Conservation (phyloP, 1,140 invertebrate genomes). For the Saccostrea cuccullata region DNA sequence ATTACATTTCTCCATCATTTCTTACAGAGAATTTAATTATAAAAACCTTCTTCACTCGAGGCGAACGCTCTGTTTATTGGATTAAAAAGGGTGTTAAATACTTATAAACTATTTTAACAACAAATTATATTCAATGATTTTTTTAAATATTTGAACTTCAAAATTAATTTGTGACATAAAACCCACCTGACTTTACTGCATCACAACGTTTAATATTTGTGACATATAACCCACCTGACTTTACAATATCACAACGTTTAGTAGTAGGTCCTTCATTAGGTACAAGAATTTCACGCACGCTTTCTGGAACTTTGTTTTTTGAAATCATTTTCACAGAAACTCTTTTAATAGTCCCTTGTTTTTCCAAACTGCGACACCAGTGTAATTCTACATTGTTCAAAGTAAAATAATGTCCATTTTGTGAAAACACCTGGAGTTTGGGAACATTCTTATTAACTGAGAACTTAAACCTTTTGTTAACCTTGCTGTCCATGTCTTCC, state of each 20-base stretch:
- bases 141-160: no score
- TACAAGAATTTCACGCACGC: constrained; percentile 69
- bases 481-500: background rate
- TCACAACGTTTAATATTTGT: no score
- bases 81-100: no score
- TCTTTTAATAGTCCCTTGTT: constrained; percentile 68
- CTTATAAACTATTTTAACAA: no score
- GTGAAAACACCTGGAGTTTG: constrained; percentile 77
- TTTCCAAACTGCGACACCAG: constrained; percentile 73
- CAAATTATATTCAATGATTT: no score
- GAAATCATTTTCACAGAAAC: constrained; percentile 75
- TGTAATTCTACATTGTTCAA: constrained; percentile 76
- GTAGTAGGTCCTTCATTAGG: background rate
- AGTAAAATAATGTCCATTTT: constrained; percentile 77
- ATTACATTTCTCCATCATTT: no score
- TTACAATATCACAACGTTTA: background rate
- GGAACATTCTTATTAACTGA: constrained; percentile 61
- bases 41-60: no score
- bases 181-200: no score
- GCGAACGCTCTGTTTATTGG: no score
- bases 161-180: no score
- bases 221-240: background rate
- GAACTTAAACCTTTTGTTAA: constrained; percentile 39
- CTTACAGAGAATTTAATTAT: no score
- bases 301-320: constrained; percentile 72